Percentiles rank a stretch among this genome's conserved stretches.
Evolutionary conservation across 2,797 vertebrate genomes (phyloP).

Genomic region (Pithecia hirsuta): DNA sequence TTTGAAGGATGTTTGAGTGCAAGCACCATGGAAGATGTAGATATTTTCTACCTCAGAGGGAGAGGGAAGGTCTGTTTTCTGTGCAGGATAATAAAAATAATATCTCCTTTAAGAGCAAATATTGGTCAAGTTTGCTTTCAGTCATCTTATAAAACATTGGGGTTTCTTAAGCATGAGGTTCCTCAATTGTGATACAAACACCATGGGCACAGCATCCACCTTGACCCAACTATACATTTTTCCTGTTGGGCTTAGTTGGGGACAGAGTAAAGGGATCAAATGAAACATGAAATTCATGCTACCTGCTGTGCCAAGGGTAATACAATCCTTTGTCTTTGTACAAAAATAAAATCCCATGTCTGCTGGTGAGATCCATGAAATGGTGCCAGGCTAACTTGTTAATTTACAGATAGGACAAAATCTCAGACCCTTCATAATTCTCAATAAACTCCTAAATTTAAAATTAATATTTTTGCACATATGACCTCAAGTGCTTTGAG

Average conservation of each 20-base stretch:
- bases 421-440: not conserved
- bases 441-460: not conserved
- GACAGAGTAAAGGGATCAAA: not conserved
- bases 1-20: not conserved
- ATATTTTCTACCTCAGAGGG: not conserved
- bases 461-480: not conserved
- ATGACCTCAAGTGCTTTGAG: not conserved
- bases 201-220: not conserved
- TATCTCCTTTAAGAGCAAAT: not conserved
- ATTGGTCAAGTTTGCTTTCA: not conserved
- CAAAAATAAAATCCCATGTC: not conserved
- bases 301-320: not conserved
- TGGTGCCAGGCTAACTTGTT: not conserved
- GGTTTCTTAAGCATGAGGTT: not conserved
- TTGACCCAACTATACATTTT: not conserved
- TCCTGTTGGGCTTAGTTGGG: not conserved
- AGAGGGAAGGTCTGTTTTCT: not conserved
- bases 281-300: not conserved
- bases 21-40: not conserved
- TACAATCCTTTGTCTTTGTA: not conserved
- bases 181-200: not conserved
- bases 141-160: not conserved
- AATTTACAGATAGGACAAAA: not conserved
- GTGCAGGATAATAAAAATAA: not conserved
- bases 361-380: not conserved